phyloP scores from a whole-genome alignment of 2,797 vertebrate genomes.

The Chelidonichthys spinosus region DNA sequence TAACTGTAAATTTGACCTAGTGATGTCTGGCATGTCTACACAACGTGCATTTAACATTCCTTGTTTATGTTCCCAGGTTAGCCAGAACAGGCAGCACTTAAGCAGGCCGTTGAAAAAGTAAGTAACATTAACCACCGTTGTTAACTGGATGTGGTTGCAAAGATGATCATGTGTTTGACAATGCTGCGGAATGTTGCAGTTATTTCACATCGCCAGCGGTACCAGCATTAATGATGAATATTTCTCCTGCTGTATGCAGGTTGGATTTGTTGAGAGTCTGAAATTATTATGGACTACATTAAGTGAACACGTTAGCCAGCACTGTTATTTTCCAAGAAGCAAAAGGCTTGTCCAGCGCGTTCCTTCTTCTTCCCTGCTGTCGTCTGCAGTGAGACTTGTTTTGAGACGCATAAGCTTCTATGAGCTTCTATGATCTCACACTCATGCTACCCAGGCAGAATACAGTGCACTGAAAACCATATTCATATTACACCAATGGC shows the following conservation, averaged over 20 bases:
- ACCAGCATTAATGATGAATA: not conserved
- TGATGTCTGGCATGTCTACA: too few relatives aligned
- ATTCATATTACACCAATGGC: not conserved
- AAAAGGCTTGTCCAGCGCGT: not conserved
- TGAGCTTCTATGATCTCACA: not conserved
- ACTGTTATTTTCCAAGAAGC: not conserved
- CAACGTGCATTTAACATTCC: too few relatives aligned
- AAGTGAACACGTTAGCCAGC: too few relatives aligned
- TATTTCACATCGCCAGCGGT: not conserved
- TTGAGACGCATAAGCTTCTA: too few relatives aligned
- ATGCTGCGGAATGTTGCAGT: not conserved
- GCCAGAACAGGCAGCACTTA: too few relatives aligned
- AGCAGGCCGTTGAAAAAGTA: too few relatives aligned
- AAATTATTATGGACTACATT: not conserved
- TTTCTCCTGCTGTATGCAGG: not conserved
- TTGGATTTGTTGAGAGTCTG: not conserved
- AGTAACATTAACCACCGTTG: too few relatives aligned
- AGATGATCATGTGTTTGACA: too few relatives aligned
- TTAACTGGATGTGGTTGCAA: too few relatives aligned
- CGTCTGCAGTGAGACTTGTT: not conserved
- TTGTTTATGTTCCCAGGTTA: too few relatives aligned
- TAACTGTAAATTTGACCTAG: too few relatives aligned
- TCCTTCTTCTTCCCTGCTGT: not conserved
- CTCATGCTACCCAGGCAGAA: not conserved
- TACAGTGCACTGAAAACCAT: not conserved